Conservation (phyloP, 2,113 vertebrate genomes). For the Poecile atricapillus region DNA sequence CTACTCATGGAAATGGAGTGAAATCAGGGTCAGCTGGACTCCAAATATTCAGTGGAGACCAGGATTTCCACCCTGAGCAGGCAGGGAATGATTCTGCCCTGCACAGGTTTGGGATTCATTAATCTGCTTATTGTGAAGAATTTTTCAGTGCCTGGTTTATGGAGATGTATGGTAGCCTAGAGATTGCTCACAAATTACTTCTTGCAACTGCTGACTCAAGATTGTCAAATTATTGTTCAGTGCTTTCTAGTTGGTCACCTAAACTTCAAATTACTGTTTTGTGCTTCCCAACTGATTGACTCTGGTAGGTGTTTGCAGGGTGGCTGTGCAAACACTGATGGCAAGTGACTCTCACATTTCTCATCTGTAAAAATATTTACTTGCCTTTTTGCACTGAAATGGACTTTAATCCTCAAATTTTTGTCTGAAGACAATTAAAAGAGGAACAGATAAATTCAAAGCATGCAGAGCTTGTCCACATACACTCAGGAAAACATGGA, state of each 20-base stretch:
- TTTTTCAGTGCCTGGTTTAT: not conserved
- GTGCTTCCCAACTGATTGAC: not conserved
- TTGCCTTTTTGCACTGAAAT: not conserved
- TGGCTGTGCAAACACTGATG: not conserved
- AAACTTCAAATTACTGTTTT: not conserved
- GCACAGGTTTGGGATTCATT: not conserved
- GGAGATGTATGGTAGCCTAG: not conserved
- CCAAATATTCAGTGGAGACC: rapidly evolving
- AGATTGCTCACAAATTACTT: constrained; percentile 6
- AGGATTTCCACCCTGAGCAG: not conserved
- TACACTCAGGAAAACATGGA: not conserved
- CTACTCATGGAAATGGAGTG: not conserved
- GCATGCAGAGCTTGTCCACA: not conserved
- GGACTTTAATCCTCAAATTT: not conserved
- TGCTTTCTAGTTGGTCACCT: not conserved
- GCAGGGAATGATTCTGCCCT: not conserved
- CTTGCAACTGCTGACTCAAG: not conserved
- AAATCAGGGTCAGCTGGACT: not conserved
- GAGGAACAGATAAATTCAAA: not conserved
- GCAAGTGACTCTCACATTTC: not conserved
- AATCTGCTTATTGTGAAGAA: not conserved
- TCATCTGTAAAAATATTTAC: not conserved
- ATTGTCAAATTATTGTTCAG: not conserved
- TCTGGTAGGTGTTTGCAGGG: not conserved
- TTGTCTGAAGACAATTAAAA: not conserved